Evolutionary conservation across 2,888 invertebrate species (phyloP), one percentile per base, ranked within the genome.

Genomic region (Cephonodes hylas): DNA sequence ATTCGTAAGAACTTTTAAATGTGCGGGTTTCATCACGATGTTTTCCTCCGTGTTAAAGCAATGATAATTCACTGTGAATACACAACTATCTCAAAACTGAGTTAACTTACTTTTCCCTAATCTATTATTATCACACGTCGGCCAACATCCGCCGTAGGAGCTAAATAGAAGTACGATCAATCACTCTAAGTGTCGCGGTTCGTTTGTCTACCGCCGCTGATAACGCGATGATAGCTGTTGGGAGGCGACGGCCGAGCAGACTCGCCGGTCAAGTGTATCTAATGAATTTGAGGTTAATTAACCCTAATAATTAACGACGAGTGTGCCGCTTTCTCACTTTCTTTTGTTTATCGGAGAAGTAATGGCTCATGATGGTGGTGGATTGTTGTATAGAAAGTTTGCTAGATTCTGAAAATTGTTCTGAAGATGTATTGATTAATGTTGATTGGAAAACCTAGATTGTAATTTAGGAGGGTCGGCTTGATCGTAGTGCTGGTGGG

Each of bases 121-220:
- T 31, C 53, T 53, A 53, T 31, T 53, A 53, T 53, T 31, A 53
- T 27, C 31, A 3, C 10, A 18, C 18, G 7, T 18, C 53, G 53
- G 10, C 22, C 45, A 22, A 31, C 53, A 53, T 53, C 53, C 53
- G 53, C 15, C 27, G 10, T 8, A 31, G 31, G 0, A 27, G 27
- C 27, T 48, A 27, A 31, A 53, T 8, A 18, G 31, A 31, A 31
- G 27, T 20, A 18, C 18, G 8, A 31, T 53, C 8, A 31, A 53
- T 53, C 53, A 31, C 53, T 53, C 53, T 27, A 18, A 27, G 18
- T 10, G 53, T 53, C n/a, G 25, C 53, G 31, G n/a, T 53, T 7
- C 7, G 31, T 53, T 53, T 53, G 53, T 53, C 31, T 53, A 53
- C 53, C 53, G 18, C n/a, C 31, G 53, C 18, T 31, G 53, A 53